These are phyloP conservation scores for Ctenopoma kingsleyae DNA, from an alignment of 2,797 vertebrate species.

Conservation along the genomic window DNA sequence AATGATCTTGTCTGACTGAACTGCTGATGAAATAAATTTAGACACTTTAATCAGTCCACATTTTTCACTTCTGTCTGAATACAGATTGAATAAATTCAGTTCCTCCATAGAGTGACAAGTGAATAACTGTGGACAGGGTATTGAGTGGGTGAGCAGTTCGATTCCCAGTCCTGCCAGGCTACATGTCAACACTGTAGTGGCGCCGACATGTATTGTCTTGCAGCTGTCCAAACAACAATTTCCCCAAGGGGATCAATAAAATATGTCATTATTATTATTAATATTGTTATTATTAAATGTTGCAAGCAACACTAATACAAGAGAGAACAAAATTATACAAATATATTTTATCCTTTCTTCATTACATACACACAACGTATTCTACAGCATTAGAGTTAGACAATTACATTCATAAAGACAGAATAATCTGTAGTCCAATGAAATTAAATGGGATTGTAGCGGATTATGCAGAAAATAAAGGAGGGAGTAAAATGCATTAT, in stretches of 20 bases:
- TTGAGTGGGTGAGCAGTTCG: too few species aligned
- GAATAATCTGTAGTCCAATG: slow-evolving; percentile 74
- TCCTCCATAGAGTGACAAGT: slow-evolving; percentile 8
- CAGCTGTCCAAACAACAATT: too few species aligned
- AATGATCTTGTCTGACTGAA: slow-evolving; percentile 55
- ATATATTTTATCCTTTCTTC: neutral
- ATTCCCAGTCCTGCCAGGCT: too few species aligned
- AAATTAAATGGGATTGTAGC: slow-evolving; percentile 80
- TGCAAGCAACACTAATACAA: neutral
- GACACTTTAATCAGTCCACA: slow-evolving; percentile 46
- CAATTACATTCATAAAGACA: slow-evolving; percentile 72
- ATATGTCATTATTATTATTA: too few species aligned
- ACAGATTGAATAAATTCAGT: slow-evolving; percentile 22
- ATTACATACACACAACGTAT: slow-evolving; percentile 27
- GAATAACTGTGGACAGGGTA: neutral
- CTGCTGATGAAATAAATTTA: slow-evolving; percentile 50
- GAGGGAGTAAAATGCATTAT: slow-evolving; percentile 79
- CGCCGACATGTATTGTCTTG: too few species aligned
- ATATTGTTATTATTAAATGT: too few species aligned
- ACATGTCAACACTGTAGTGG: too few species aligned
- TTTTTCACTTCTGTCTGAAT: slow-evolving; percentile 30
- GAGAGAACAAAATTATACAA: neutral
- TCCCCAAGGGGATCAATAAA: too few species aligned
- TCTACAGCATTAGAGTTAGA: slow-evolving; percentile 50
- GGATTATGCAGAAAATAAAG: slow-evolving; percentile 78